These are phyloP conservation scores for Drosophila nasuta DNA, from an alignment of 1,140 invertebrate genomes.

Conservation along the genomic window DNA sequence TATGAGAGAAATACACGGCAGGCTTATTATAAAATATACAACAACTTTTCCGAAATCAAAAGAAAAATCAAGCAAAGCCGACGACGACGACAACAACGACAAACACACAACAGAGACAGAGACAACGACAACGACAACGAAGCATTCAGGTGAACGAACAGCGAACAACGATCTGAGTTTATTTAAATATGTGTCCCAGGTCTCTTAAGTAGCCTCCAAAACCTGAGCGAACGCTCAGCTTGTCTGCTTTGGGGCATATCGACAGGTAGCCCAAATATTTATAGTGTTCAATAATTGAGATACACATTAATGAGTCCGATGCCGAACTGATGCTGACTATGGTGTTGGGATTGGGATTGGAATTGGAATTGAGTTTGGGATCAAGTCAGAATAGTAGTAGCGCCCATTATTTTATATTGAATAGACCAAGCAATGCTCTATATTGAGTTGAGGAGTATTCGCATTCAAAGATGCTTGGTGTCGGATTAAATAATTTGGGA, in stretches of 20 bases:
- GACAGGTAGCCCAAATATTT: conserved; percentile 83
- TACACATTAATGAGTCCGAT: conserved; percentile 76
- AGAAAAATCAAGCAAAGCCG: conserved; percentile 72
- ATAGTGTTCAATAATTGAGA: conserved; percentile 83
- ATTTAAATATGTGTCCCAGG: conserved; percentile 71
- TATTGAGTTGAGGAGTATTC: background rate
- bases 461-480: conserved; percentile 7
- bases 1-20: conserved; percentile 77
- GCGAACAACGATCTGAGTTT: conserved; percentile 36
- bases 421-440: conserved; percentile 48
- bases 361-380: conserved; percentile 19
- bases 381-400: conserved; percentile 70
- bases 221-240: conserved; percentile 20
- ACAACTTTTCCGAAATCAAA: conserved; percentile 81
- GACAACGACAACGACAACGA: conserved; percentile 21
- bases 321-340: conserved; percentile 10
- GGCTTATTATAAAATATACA: conserved; percentile 82
- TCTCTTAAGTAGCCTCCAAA: conserved; percentile 64
- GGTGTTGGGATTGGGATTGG: conserved; percentile 4
- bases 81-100: conserved; percentile 12
- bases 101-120: conserved; percentile 4
- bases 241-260: conserved; percentile 57
- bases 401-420: conserved; percentile 78
- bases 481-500: too few relatives aligned
- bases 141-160: conserved; percentile 6